Percentiles rank a stretch among this genome's conserved stretches.
These are phyloP conservation scores for Poeciliopsis turrubarensis DNA, from an alignment of 2,113 vertebrate genomes.

Conservation along the genomic window DNA sequence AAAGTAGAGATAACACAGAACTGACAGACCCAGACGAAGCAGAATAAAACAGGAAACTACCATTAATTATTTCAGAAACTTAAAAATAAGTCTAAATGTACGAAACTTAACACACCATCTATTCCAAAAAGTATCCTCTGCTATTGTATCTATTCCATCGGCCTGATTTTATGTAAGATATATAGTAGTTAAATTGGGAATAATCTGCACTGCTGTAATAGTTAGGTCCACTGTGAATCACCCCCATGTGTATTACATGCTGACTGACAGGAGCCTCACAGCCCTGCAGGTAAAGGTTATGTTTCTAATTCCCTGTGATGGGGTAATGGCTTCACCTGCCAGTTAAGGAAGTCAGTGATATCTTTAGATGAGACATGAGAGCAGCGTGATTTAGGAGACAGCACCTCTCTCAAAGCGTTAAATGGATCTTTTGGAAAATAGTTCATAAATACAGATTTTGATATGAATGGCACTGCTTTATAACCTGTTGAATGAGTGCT, in stretches of 20 bases:
- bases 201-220: not conserved
- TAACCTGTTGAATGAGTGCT: not conserved
- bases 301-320: not conserved
- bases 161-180: not conserved
- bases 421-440: conserved; percentile 9
- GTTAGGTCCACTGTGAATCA: not conserved
- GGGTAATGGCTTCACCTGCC: conserved; percentile 1
- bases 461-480: not conserved
- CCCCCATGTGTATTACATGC: not conserved
- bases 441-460: conserved; percentile 7
- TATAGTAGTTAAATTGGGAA: not conserved
- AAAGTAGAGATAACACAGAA: not conserved
- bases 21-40: not conserved
- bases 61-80: not conserved
- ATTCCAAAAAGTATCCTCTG: too few species aligned
- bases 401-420: conserved; percentile 3
- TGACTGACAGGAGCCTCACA: not conserved
- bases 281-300: not conserved
- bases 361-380: conserved; percentile 6
- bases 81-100: not conserved
- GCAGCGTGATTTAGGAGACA: conserved; percentile 2
- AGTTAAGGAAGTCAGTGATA: not conserved
- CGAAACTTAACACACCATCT: too few species aligned
- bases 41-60: not conserved
- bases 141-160: not conserved